Percentiles rank a stretch among this genome's conserved stretches.
These are phyloP conservation scores for Cenopis cana DNA, from an alignment of 2,888 invertebrate genomes.

Conservation along the genomic window DNA sequence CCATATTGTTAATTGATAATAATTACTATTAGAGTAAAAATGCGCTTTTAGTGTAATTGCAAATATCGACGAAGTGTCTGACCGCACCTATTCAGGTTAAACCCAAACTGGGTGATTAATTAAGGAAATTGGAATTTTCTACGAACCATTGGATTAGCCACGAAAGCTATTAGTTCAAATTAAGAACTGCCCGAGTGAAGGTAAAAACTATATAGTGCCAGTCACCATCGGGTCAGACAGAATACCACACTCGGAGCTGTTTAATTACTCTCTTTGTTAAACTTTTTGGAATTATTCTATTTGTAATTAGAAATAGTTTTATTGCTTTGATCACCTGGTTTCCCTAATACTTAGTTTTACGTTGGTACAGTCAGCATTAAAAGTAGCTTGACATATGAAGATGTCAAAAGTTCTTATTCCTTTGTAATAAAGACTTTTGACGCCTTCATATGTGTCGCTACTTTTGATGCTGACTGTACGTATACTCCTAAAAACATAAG, in stretches of 20 bases:
- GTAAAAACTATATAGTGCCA: constrained; percentile 61
- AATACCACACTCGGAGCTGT: constrained; percentile 53
- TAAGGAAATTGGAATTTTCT: constrained; percentile 85
- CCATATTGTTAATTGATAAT: no score
- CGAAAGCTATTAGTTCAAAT: constrained; percentile 83
- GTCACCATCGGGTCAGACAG: constrained; percentile 56
- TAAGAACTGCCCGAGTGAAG: constrained; percentile 73
- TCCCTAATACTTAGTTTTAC: neutral
- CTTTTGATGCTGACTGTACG: no score
- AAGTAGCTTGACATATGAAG: no score
- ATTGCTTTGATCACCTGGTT: neutral
- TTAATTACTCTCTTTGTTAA: constrained; percentile 48
- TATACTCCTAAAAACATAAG: no score
- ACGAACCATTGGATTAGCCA: constrained; percentile 77
- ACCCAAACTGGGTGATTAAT: constrained; percentile 79
- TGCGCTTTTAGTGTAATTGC: constrained; percentile 69
- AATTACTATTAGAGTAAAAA: constrained; percentile 42
- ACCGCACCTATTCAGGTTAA: constrained; percentile 76
- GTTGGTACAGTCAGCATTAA: no score
- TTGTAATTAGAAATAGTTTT: constrained; percentile 9
- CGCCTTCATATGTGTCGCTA: no score
- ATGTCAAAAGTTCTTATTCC: no score
- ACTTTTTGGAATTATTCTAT: constrained; percentile 17
- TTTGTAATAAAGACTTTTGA: no score
- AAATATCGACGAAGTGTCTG: constrained; percentile 69